Evolutionary conservation across 2,113 vertebrate species (phyloP).

Genomic region (Sorex fumeus): DNA sequence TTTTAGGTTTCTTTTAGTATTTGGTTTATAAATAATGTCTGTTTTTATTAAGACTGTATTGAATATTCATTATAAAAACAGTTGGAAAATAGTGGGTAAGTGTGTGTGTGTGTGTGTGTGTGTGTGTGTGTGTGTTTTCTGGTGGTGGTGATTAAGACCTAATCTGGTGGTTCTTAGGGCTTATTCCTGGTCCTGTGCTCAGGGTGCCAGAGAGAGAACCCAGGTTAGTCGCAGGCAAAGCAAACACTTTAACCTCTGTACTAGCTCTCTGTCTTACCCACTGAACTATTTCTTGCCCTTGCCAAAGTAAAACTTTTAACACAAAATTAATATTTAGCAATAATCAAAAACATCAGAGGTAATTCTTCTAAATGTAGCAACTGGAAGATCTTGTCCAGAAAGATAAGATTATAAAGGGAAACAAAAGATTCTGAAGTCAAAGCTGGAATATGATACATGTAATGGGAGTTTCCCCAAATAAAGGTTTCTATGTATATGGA

Average conservation of each 20-base stretch:
- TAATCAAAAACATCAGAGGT: neutral
- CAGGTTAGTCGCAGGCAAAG: too few relatives aligned
- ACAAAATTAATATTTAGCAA: slow-evolving; percentile 31
- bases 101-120: too few relatives aligned
- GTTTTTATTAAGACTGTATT: slow-evolving; percentile 30
- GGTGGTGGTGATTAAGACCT: too few relatives aligned
- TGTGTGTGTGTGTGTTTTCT: too few relatives aligned
- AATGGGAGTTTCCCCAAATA: neutral
- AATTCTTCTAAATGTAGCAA: neutral
- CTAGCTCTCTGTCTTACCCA: too few relatives aligned
- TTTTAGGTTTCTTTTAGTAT: slow-evolving; percentile 46
- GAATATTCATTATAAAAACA: neutral
- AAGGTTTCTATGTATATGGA: neutral
- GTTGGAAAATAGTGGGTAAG: neutral
- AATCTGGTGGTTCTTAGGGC: too few relatives aligned
- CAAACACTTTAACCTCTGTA: too few relatives aligned
- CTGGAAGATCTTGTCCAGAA: neutral
- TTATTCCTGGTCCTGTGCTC: too few relatives aligned
- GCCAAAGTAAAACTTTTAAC: neutral
- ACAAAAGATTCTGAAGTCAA: neutral
- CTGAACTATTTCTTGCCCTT: too few relatives aligned
- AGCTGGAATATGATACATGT: neutral
- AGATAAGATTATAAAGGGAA: neutral
- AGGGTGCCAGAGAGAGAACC: too few relatives aligned
- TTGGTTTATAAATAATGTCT: slow-evolving; percentile 11